Evolutionary conservation across 2,113 vertebrate species (phyloP), one percentile per base, ranked within the genome.

Genomic region (Leptocoma aspasia): DNA sequence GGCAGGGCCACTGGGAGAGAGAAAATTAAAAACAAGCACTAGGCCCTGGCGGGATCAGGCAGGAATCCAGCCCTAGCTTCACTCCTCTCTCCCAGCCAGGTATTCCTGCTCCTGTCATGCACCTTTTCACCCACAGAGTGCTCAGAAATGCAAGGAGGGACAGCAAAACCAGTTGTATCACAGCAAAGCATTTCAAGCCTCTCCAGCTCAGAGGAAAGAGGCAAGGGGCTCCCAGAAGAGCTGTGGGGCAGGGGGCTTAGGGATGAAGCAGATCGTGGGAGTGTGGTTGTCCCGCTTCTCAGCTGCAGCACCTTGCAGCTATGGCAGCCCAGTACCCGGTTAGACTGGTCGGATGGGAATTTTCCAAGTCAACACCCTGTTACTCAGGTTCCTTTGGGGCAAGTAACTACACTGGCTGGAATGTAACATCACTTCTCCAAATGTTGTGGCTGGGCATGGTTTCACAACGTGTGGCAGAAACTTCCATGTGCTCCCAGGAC

Each of bases 281-380:
- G 13, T 5, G 1, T 5, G n/a, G 9, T 11, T 45, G 41, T 79
- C 35, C 30, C 0, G 1, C 14, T 84, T 52, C 65, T 72, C 3
- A 2, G 18, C 30, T 3, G 2, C 37, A 91, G 52, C 35, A 63
- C 66, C 26, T 44, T 49, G 39, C 54, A 69, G 71, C 14, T 50
- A 17, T 11, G 24, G 24, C 52, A 92, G 47, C 71, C 59, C 73
- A 56, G 56, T 9, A 41, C 5, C 96, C 81, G 69, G 94, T 97
- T 83, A 78, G 72, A 96, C 96, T 95, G 92, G 96, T 97, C 0
- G 37, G 95, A 59, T 91, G 81, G 83, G 94, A 95, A 96, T 91
- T 94, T 93, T 94, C 69, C 76, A 53, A 82, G 93, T 52, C 33
- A 5, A 93, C 96, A 86, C 94, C 91, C 91, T 91, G 72, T 83